phyloP scores from a whole-genome alignment of 2,797 vertebrate species.

The Lepus oiostolus region DNA sequence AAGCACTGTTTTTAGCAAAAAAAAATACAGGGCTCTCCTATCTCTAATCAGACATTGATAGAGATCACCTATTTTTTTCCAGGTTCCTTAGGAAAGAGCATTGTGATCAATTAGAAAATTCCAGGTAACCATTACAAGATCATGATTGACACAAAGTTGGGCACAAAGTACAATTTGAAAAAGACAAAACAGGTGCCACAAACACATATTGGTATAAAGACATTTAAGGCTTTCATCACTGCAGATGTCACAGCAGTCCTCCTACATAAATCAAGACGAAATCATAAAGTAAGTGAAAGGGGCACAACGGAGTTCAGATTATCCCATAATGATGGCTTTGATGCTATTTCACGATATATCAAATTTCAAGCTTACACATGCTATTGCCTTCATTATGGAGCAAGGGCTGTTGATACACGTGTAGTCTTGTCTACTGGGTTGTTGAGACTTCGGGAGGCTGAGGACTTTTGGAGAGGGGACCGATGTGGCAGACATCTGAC shows the following conservation, averaged over 20 bases:
- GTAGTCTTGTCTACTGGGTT: not conserved
- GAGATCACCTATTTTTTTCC: not conserved
- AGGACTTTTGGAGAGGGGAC: not conserved
- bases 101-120: not conserved
- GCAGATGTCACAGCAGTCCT: not conserved
- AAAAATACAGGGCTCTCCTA: not conserved
- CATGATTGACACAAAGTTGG: not conserved
- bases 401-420: rapidly evolving
- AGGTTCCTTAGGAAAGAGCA: not conserved
- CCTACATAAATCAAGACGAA: constrained; percentile 39
- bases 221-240: not conserved
- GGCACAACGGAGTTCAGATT: constrained; percentile 16
- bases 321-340: not conserved
- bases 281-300: constrained; percentile 10
- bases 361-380: constrained; percentile 2
- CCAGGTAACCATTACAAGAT: not conserved
- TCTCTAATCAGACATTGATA: not conserved
- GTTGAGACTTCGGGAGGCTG: not conserved
- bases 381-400: not conserved
- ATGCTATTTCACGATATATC: not conserved
- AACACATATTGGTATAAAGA: not conserved
- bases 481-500: not conserved
- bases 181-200: not conserved
- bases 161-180: not conserved
- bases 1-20: not conserved